These are phyloP conservation scores for Arothron firmamentum DNA, from an alignment of 2,113 vertebrate genomes.

Conservation along the genomic window DNA sequence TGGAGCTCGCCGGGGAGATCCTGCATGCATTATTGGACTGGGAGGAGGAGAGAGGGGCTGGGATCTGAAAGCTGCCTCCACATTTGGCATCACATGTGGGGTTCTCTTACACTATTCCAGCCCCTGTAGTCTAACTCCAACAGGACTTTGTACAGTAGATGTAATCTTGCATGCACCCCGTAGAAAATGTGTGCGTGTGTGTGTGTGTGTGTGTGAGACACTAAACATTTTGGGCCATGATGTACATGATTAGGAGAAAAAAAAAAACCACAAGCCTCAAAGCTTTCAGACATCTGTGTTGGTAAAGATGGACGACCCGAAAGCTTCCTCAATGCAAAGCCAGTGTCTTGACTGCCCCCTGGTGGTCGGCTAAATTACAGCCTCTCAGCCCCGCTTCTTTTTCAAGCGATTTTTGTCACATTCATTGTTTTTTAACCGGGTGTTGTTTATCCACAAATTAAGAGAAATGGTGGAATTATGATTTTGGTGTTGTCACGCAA, in stretches of 20 bases:
- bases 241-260: constrained; percentile 15
- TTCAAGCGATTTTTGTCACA: too few species aligned
- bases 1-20: constrained; percentile 59
- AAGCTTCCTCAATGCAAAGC: too few species aligned
- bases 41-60: constrained; percentile 25
- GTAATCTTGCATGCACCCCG: constrained; percentile 64
- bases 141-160: constrained; percentile 63
- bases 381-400: too few species aligned
- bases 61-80: constrained; percentile 43
- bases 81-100: constrained; percentile 34
- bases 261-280: too few species aligned
- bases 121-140: constrained; percentile 50
- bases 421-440: too few species aligned
- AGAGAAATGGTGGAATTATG: too few species aligned
- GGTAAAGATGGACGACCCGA: too few species aligned
- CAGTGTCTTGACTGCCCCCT: too few species aligned
- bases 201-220: constrained; percentile 26
- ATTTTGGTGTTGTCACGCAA: too few species aligned
- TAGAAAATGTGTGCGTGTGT: constrained; percentile 36
- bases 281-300: too few species aligned
- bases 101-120: constrained; percentile 46
- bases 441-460: too few species aligned
- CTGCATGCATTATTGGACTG: constrained; percentile 73
- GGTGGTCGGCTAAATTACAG: too few species aligned
- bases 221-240: not conserved